These are phyloP conservation scores for Ladona fulva DNA, from an alignment of 1,140 invertebrate species.

Conservation along the genomic window DNA sequence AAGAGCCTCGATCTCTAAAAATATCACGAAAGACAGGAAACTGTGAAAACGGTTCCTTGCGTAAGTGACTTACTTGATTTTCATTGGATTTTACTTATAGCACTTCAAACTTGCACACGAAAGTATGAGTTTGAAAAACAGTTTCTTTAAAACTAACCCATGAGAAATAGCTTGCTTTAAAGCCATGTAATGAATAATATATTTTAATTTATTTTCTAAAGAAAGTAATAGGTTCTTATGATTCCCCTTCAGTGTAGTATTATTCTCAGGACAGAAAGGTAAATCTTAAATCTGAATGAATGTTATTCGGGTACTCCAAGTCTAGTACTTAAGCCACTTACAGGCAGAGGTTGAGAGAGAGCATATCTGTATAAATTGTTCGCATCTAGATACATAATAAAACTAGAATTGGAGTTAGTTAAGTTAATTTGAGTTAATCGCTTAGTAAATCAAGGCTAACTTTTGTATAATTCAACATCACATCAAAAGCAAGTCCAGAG, in stretches of 20 bases:
- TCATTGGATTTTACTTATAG: no score
- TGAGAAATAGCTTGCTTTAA: not conserved
- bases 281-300: no score
- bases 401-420: conserved; percentile 28
- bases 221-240: conserved; percentile 25
- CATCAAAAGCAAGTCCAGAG: conserved; percentile 28
- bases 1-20: no score
- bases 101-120: no score
- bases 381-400: conserved; percentile 25
- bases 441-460: conserved; percentile 24
- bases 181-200: not conserved
- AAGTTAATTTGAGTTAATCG: conserved; percentile 21
- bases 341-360: conserved; percentile 23
- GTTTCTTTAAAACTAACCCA: not conserved
- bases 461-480: conserved; percentile 25
- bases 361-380: conserved; percentile 29
- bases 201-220: not conserved
- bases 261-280: conserved; percentile 38
- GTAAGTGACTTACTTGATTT: no score
- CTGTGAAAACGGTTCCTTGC: no score
- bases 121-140: no score
- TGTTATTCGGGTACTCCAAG: no score
- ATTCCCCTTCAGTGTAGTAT: conserved; percentile 26
- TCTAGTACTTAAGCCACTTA: conserved; percentile 23
- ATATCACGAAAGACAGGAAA: no score